phyloP scores from a whole-genome alignment of 2,113 vertebrate genomes.

The Tonatia bakeri region DNA sequence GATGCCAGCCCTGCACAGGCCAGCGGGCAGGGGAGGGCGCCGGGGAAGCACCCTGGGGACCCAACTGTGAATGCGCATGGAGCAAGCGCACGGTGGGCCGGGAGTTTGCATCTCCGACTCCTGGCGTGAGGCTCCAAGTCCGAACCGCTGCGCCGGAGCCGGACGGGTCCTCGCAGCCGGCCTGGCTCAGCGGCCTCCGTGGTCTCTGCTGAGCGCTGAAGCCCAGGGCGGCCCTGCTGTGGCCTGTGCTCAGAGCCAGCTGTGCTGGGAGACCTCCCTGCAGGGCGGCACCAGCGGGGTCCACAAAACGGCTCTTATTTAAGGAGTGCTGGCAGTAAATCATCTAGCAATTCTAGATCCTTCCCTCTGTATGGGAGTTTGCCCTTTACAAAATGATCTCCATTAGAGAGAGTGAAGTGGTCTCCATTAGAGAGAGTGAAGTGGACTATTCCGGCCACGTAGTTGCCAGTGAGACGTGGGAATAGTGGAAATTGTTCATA shows the following conservation, averaged over 20 bases:
- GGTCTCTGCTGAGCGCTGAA: too few relatives aligned
- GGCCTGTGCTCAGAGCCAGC: background rate
- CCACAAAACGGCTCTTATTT: background rate
- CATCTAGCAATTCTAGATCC: too few relatives aligned
- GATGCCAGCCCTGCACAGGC: background rate
- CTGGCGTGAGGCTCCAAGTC: too few relatives aligned
- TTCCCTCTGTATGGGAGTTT: background rate
- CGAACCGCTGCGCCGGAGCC: too few relatives aligned
- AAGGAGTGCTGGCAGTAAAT: background rate
- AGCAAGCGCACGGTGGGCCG: too few relatives aligned
- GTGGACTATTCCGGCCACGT: background rate
- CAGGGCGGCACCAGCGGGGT: background rate
- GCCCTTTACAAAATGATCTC: background rate
- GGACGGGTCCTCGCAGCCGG: too few relatives aligned
- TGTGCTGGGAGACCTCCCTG: background rate
- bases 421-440: background rate
- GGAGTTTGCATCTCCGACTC: too few relatives aligned
- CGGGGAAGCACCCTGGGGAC: too few relatives aligned
- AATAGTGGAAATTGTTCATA: accelerated
- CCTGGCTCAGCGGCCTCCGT: too few relatives aligned
- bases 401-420: background rate
- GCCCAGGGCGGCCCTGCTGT: background rate
- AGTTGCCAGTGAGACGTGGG: background rate
- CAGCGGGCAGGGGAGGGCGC: too few relatives aligned
- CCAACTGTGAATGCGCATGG: too few relatives aligned